Evolutionary conservation across 2,797 vertebrate species (phyloP).

Genomic region (Anguilla anguilla): DNA sequence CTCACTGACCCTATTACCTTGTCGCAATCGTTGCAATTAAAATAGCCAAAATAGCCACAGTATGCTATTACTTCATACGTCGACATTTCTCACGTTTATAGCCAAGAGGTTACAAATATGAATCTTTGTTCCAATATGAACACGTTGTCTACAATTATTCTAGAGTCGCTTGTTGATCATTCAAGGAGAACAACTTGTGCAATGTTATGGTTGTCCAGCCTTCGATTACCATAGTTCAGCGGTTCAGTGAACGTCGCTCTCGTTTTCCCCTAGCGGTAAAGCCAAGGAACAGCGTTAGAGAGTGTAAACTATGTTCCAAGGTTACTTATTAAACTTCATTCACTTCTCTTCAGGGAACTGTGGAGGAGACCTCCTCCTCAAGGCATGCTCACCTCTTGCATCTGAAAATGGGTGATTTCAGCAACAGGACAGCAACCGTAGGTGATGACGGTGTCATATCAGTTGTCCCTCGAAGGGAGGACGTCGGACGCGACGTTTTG

Average conservation of each 20-base stretch:
- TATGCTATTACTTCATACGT: neutral
- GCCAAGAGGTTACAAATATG: neutral
- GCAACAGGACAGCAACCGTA: slow-evolving; percentile 42
- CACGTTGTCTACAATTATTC: neutral
- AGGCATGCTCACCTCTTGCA: slow-evolving; percentile 68
- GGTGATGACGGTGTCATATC: slow-evolving; percentile 52
- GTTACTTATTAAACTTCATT: slow-evolving; percentile 67
- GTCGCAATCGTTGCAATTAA: neutral
- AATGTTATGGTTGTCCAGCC: slow-evolving; percentile 55
- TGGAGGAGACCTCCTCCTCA: slow-evolving; percentile 43
- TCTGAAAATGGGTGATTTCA: slow-evolving; percentile 68
- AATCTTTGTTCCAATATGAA: too few species aligned
- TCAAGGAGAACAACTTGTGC: slow-evolving; percentile 32
- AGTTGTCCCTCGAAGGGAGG: slow-evolving; percentile 44
- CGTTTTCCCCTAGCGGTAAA: slow-evolving; percentile 61
- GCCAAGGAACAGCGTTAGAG: slow-evolving; percentile 50
- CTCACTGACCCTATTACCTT: neutral
- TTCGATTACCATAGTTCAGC: neutral
- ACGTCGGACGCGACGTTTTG: slow-evolving; percentile 58
- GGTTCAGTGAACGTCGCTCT: neutral
- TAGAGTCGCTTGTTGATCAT: neutral
- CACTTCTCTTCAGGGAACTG: slow-evolving; percentile 51
- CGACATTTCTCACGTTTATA: neutral
- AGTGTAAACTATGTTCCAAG: slow-evolving; percentile 47
- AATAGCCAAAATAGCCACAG: neutral